These are phyloP conservation scores for Catharus fuscescens DNA, from an alignment of 2,113 vertebrate genomes.

Conservation along the genomic window DNA sequence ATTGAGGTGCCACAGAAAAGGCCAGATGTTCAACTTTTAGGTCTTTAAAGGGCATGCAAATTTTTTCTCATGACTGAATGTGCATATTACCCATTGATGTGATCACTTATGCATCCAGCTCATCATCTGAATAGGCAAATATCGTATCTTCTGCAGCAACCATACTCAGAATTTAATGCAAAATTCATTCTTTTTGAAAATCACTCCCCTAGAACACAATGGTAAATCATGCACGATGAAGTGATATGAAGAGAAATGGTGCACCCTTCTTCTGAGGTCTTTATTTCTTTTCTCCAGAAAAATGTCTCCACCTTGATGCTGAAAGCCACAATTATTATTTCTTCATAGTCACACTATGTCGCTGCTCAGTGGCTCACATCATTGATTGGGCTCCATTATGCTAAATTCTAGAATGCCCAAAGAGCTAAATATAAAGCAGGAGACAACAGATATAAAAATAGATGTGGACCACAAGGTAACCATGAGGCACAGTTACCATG, in stretches of 20 bases:
- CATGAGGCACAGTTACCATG: background rate
- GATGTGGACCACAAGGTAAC: background rate
- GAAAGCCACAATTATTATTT: conserved; percentile 60
- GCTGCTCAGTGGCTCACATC: conserved; percentile 23
- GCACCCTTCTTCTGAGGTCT: conserved; percentile 46
- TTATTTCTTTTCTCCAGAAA: conserved; percentile 58
- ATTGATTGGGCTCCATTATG: conserved; percentile 46
- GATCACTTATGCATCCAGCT: conserved; percentile 68
- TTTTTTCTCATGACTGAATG: conserved; percentile 60
- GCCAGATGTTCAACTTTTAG: conserved; percentile 68
- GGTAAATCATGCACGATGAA: conserved; percentile 56
- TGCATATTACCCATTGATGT: conserved; percentile 62
- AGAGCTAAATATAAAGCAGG: conserved; percentile 41
- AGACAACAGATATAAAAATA: conserved; percentile 45
- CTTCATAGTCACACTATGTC: conserved; percentile 34
- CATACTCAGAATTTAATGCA: conserved; percentile 57
- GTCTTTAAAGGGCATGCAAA: conserved; percentile 67
- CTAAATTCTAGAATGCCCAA: conserved; percentile 26
- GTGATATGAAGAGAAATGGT: conserved; percentile 35
- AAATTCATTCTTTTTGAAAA: conserved; percentile 69
- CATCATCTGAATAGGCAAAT: conserved; percentile 69
- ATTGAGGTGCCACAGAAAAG: conserved; percentile 61
- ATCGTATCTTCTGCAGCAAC: conserved; percentile 49
- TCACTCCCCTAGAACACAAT: conserved; percentile 61
- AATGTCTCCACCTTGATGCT: conserved; percentile 49